Conservation (phyloP, 2,113 vertebrate species). For the Okapia johnstoni region DNA sequence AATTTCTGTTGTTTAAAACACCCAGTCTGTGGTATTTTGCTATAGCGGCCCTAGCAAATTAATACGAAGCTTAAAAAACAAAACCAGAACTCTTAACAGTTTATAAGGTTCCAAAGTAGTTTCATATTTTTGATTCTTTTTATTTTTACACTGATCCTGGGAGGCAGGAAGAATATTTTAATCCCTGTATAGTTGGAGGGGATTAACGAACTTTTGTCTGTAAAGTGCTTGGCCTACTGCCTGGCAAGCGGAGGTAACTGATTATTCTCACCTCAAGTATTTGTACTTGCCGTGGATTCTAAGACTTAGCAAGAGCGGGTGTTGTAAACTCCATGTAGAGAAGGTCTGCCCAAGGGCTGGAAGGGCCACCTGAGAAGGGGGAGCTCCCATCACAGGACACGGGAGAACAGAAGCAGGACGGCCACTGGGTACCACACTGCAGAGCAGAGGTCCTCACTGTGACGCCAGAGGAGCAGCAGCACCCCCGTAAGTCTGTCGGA, state of each 20-base stretch:
- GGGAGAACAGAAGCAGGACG: not conserved
- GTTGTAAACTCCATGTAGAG: not conserved
- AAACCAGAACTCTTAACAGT: not conserved
- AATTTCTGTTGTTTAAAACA: not conserved
- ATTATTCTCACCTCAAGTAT: not conserved
- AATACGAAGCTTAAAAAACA: not conserved
- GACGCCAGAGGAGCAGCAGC: not conserved
- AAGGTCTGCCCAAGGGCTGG: not conserved
- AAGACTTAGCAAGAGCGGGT: not conserved
- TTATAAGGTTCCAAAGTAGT: not conserved
- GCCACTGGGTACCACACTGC: rapidly evolving
- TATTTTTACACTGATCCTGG: not conserved
- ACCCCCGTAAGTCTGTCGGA: not conserved
- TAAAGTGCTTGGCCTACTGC: not conserved
- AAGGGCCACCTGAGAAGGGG: not conserved
- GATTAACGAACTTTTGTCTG: not conserved
- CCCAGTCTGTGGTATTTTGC: not conserved
- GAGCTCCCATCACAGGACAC: not conserved
- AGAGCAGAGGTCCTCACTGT: not conserved
- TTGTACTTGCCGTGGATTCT: not conserved
- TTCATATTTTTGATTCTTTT: not conserved
- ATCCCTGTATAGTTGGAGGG: not conserved
- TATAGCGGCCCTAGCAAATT: not conserved
- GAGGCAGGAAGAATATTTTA: not conserved
- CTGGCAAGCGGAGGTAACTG: not conserved